Conservation (phyloP, 2,113 vertebrate genomes). For the rat (Rattus norvegicus) region GRCr8 NC_086034.1:52282501-52283000, state of each 20-base stretch:
- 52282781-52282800: slow-evolving; percentile 79
- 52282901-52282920: slow-evolving; percentile 94
- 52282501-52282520: slow-evolving; percentile 85
- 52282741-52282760: slow-evolving; percentile 79
- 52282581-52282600: slow-evolving; percentile 89
- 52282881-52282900: slow-evolving; percentile 87
- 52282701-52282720: slow-evolving; percentile 51
- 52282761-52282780: slow-evolving; percentile 86
- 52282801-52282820: slow-evolving; percentile 50
- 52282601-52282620: slow-evolving; percentile 87
- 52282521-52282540: slow-evolving; percentile 86
- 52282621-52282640: slow-evolving; percentile 95
- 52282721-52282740: slow-evolving; percentile 70
- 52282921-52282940: slow-evolving; percentile 68
- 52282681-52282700: slow-evolving; percentile 86
- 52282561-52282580: slow-evolving; percentile 86
- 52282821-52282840: slow-evolving; percentile 80
- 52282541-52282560: slow-evolving; percentile 84
- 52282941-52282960: slow-evolving; percentile 62
- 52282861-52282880: slow-evolving; percentile 77
- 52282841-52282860: slow-evolving; percentile 82
- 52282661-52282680: slow-evolving; percentile 89
- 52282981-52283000: background rate
- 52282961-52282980: background rate
- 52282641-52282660: slow-evolving; percentile 95